Conservation (phyloP, 1,140 invertebrate genomes). For the Diplogasteroides magnus region DNA sequence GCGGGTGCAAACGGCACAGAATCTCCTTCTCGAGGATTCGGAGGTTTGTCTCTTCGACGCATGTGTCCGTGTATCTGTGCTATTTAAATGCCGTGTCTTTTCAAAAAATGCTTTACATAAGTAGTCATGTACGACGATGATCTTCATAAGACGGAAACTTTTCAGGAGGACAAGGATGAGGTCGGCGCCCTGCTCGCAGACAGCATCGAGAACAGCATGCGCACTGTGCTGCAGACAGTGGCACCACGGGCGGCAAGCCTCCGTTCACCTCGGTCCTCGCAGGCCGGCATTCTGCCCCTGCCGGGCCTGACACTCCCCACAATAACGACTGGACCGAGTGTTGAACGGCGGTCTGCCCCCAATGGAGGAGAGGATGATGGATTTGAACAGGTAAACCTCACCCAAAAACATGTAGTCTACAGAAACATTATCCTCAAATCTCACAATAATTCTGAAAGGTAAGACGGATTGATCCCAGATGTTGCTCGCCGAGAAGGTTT, state of each 20-base stretch:
- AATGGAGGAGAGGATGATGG: neutral
- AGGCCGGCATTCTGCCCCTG: too few species aligned
- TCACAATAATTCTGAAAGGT: too few species aligned
- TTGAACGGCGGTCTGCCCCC: too few species aligned
- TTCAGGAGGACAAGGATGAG: conserved; percentile 38
- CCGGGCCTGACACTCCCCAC: too few species aligned
- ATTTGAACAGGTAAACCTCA: conserved; percentile 29
- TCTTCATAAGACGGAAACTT: too few species aligned
- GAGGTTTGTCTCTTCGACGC: neutral
- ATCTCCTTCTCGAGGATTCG: conserved; percentile 36
- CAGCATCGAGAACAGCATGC: conserved; percentile 42
- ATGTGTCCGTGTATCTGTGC: neutral
- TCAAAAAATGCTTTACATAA: too few species aligned
- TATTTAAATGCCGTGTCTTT: too few species aligned
- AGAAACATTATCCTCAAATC: too few species aligned
- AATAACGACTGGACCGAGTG: conserved; percentile 7
- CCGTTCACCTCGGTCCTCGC: conserved; percentile 9
- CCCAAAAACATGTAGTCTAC: too few species aligned
- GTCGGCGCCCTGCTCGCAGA: conserved; percentile 33
- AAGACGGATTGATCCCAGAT: too few species aligned
- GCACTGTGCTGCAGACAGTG: conserved; percentile 43
- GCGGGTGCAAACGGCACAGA: conserved; percentile 34
- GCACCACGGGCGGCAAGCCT: conserved; percentile 27
- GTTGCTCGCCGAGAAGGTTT: too few species aligned
- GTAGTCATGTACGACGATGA: too few species aligned